Evolutionary conservation across 2,888 invertebrate species (phyloP).

Genomic region (Coleophora deauratella): DNA sequence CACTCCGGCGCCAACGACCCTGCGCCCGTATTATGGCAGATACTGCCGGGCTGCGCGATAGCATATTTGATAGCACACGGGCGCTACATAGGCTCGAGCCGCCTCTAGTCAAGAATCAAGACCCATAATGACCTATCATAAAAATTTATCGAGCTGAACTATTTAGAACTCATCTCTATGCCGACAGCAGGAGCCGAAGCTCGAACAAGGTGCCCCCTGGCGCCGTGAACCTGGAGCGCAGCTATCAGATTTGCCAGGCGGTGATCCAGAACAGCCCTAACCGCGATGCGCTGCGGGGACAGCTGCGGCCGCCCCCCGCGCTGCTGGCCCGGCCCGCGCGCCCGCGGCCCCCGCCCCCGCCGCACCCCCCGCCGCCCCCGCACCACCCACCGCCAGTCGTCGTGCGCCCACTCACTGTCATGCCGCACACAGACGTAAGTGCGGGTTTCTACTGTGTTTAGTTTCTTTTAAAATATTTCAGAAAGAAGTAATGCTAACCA

Average conservation of each 20-base stretch:
- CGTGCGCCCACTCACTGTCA: conserved; percentile 76
- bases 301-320: conserved; percentile 89
- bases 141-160: too few species aligned
- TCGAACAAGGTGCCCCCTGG: conserved; percentile 89
- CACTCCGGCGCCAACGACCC: too few species aligned
- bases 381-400: conserved; percentile 63
- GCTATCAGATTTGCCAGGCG: conserved; percentile 94
- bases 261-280: conserved; percentile 96
- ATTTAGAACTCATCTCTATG: too few species aligned
- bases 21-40: too few species aligned
- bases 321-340: conserved; percentile 72
- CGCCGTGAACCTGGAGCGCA: conserved; percentile 93
- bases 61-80: too few species aligned
- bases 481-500: too few species aligned
- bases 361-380: conserved; percentile 27
- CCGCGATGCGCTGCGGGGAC: conserved; percentile 88
- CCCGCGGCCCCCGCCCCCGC: conserved; percentile 46
- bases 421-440: conserved; percentile 54
- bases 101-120: too few species aligned
- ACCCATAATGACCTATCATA: too few species aligned
- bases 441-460: too few species aligned
- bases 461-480: too few species aligned
- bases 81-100: too few species aligned
- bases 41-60: too few species aligned
- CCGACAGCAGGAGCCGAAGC: conserved; percentile 57